A percentile compares a stretch with the other conserved stretches of the same genome.
These are phyloP conservation scores for Phyto melanocephala DNA, from an alignment of 2,888 invertebrate species.

Conservation along the genomic window DNA sequence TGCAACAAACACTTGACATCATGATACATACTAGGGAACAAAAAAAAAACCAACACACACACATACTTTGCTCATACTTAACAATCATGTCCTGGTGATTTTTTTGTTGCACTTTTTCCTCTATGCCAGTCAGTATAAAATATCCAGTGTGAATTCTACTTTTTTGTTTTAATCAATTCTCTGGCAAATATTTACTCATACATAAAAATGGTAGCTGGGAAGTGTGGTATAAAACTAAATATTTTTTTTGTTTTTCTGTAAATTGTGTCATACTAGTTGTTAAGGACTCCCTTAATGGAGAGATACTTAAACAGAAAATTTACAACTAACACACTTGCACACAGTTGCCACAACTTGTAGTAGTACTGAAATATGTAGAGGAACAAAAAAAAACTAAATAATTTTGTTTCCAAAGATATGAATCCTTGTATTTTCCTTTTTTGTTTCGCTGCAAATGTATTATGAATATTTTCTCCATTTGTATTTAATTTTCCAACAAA, in stretches of 20 bases:
- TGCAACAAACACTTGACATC: slow-evolving; percentile 19
- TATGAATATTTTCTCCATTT: slow-evolving; percentile 3
- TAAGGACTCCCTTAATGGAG: slow-evolving; percentile 25
- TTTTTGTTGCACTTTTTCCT: neutral
- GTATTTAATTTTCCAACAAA: slow-evolving; percentile 2
- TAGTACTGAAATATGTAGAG: no score
- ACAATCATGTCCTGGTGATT: neutral
- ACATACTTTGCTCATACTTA: neutral
- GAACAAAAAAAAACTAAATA: neutral
- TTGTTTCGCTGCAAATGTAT: neutral
- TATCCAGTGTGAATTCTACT: slow-evolving; percentile 14
- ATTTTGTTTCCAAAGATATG: neutral
- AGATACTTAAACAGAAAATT: slow-evolving; percentile 8
- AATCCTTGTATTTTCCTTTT: neutral
- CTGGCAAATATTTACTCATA: slow-evolving; percentile 4
- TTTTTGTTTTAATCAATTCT: slow-evolving; percentile 2
- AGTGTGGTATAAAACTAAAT: neutral
- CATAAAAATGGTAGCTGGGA: neutral
- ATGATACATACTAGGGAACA: neutral
- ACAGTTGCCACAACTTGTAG: neutral
- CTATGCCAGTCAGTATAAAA: neutral
- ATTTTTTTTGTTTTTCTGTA: neutral
- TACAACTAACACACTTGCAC: neutral
- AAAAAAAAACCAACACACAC: neutral
- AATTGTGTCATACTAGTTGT: slow-evolving; percentile 37